These are phyloP conservation scores for Sebastolobus altivelis DNA, from an alignment of 2,797 vertebrate species.

Conservation along the genomic window DNA sequence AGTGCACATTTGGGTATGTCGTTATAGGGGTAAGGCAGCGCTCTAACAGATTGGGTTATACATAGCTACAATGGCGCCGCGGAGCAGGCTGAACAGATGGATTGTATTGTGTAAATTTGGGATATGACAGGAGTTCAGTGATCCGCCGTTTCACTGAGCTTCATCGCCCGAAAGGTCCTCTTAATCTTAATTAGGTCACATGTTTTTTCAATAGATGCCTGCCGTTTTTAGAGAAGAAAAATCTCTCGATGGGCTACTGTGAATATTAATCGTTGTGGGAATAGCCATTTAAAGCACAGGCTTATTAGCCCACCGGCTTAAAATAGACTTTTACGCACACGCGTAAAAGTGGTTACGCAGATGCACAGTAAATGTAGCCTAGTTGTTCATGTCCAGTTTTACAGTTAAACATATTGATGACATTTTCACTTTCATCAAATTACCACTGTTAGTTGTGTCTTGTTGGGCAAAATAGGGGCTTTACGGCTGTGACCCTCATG, in stretches of 20 bases:
- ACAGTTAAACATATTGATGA: background rate
- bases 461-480: background rate
- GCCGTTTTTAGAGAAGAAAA: slow-evolving; percentile 33
- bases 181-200: slow-evolving; percentile 62
- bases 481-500: slow-evolving; percentile 36
- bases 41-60: slow-evolving; percentile 56
- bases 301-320: slow-evolving; percentile 51
- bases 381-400: background rate
- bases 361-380: slow-evolving; percentile 17
- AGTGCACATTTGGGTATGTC: slow-evolving; percentile 76
- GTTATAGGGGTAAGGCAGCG: slow-evolving; percentile 57
- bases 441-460: background rate
- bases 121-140: slow-evolving; percentile 52
- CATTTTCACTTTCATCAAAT: background rate
- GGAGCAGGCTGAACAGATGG: slow-evolving; percentile 39
- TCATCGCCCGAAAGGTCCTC: slow-evolving; percentile 33
- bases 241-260: slow-evolving; percentile 47
- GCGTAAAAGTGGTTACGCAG: slow-evolving; percentile 50
- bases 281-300: slow-evolving; percentile 66
- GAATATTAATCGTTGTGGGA: slow-evolving; percentile 69
- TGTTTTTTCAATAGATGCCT: slow-evolving; percentile 52
- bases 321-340: slow-evolving; percentile 72
- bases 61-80: slow-evolving; percentile 66
- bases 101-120: slow-evolving; percentile 56
- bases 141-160: slow-evolving; percentile 45